Evolutionary conservation across 2,888 invertebrate species (phyloP).

Genomic region (Malthinus seriepunctatus): DNA sequence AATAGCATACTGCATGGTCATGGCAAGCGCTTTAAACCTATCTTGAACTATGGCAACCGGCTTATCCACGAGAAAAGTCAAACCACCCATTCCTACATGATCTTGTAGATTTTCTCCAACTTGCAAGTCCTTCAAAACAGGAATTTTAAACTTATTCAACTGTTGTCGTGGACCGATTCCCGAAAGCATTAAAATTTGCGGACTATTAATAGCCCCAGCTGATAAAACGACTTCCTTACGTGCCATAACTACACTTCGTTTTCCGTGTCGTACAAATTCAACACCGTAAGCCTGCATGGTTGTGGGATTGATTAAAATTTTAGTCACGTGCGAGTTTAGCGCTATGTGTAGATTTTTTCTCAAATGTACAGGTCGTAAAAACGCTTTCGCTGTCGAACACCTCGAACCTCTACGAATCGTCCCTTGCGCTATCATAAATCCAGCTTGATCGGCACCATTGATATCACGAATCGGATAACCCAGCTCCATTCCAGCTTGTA

Average conservation of each 20-base stretch:
- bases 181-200: constrained; percentile 89
- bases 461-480: constrained; percentile 84
- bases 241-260: constrained; percentile 70
- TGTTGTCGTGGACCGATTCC: constrained; percentile 69
- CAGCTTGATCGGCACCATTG: constrained; percentile 79
- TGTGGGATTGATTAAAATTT: constrained; percentile 72
- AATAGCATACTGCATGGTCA: constrained; percentile 79
- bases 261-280: constrained; percentile 76
- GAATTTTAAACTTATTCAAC: constrained; percentile 70
- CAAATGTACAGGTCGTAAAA: constrained; percentile 75
- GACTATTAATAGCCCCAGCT: constrained; percentile 89
- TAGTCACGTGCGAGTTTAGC: constrained; percentile 77
- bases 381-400: constrained; percentile 88
- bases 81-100: constrained; percentile 84
- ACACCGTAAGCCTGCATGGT: constrained; percentile 79
- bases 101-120: constrained; percentile 86
- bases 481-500: constrained; percentile 79
- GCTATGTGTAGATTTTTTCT: constrained; percentile 81
- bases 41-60: constrained; percentile 83
- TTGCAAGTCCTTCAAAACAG: constrained; percentile 72
- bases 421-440: constrained; percentile 86
- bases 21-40: constrained; percentile 73
- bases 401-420: constrained; percentile 81
- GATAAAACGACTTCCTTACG: constrained; percentile 84
- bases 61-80: constrained; percentile 79